These are phyloP conservation scores for Rousettus madagascariensis DNA, from an alignment of 2,797 vertebrate genomes.

Conservation along the genomic window DNA sequence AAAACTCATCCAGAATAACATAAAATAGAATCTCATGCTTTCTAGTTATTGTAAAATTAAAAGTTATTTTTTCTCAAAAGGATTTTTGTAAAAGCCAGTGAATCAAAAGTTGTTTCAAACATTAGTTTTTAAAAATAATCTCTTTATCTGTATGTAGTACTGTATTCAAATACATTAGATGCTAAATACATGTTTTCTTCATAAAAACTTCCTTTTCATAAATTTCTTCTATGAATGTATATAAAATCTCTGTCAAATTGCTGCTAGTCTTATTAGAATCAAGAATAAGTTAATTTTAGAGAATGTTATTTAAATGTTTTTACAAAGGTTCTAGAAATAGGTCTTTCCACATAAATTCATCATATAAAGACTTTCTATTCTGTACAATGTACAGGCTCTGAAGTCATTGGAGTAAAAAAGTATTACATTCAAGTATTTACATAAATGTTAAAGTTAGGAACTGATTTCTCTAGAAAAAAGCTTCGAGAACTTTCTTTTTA, in stretches of 20 bases:
- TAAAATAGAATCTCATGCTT: background rate
- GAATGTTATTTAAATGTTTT: background rate
- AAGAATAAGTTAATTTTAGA: conserved; percentile 17
- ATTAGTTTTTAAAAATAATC: background rate
- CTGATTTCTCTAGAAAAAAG: background rate
- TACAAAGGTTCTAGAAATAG: background rate
- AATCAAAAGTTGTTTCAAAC: conserved; percentile 39
- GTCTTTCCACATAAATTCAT: background rate
- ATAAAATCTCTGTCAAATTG: conserved; percentile 1
- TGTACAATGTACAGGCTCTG: background rate
- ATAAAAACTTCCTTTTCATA: background rate
- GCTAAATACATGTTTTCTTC: background rate
- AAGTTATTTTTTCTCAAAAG: background rate
- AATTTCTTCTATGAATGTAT: conserved; percentile 5
- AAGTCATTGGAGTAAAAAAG: background rate
- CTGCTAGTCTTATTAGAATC: background rate
- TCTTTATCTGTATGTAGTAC: background rate
- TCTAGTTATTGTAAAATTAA: conserved; percentile 12
- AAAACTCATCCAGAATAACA: background rate
- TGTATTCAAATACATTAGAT: background rate
- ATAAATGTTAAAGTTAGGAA: conserved; percentile 10
- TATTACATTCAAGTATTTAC: background rate
- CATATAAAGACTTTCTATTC: background rate
- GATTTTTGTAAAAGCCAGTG: conserved; percentile 8
- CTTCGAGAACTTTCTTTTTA: conserved; percentile 35